Base-by-base conservation (phyloP, 2,888 invertebrate species). In the Lagria hirta region DNA sequence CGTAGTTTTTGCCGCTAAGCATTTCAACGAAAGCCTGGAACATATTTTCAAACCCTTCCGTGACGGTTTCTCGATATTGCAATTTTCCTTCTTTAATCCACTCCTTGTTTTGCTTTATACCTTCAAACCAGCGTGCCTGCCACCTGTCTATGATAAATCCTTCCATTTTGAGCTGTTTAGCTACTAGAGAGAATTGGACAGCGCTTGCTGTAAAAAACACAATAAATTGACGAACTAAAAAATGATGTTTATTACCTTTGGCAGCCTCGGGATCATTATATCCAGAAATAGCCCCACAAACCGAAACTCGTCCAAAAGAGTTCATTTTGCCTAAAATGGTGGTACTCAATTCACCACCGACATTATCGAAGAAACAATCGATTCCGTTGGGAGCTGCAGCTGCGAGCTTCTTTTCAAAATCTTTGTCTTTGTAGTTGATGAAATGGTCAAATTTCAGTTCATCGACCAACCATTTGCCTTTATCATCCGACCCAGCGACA, bases 351-450 rank as follows among this genome's bases (percentile, higher is more conserved):
- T 81, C 80, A 17, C 85, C 85, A 11, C 85, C 86, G 69, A 86
- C 86, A 66, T 86, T 86, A 61, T 87, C 87, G 61, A 86, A 86
- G 59, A 83, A 87, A 60, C 84, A 82, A 60, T 87, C 84, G 0
- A 86, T 68, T 2, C 86, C 86, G 11, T 82, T 71, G 0, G 85
- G 83, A 6, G 83, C 83, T 30, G 69, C 72, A 63, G 78, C 70
- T 50, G 75, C 75, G 7, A 87, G 68, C 18, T 75, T 77, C 28
- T 72, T 61, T 0, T 65, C 62, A 27, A 82, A 55, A 56, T 81
- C 64, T 3, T 68, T 72, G 2, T 75, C 81, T 67, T 86, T 87
- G 68, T 87, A 87, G 70, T 87, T 87, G 49, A 80, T 81, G 4
- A 79, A 83, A 47, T 71, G 66, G 62, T 87, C 82, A 58, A 84